Evolutionary conservation across 2,113 vertebrate genomes (phyloP), one percentile per base, ranked within the genome.

Genomic region (Meles meles): DNA sequence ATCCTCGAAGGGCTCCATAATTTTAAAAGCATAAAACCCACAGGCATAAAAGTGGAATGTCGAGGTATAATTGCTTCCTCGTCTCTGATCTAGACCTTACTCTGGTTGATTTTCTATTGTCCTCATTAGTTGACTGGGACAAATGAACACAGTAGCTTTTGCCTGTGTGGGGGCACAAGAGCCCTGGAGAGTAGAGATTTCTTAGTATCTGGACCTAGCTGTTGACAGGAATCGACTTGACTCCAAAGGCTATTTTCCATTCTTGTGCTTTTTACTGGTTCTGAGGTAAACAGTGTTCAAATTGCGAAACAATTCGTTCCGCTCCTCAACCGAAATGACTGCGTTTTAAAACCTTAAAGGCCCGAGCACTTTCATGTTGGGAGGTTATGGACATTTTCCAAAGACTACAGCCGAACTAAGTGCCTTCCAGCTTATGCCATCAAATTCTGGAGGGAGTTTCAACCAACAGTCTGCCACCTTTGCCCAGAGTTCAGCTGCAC

Each of bases 281-380:
- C 69, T 96, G 87, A 89, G 96, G 86, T 86, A 86, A 97, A 94
- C 65, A 94, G 10, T 47, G n/a, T 89, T 86, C 39, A 61, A 69
- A 83, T 7, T 94, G 65, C 90, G 47, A 93, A 95, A 83, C 88
- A 88, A 80, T 15, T 2, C 77, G 39, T 42, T 61, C 34, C 7
- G 59, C 47, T 96, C 77, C 25, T 76, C 94, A 90, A 52, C 1
- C 18, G 90, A 94, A 90, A 82, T 85, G 85, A 82, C 79, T 72
- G 47, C 12, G 93, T 82, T 93, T 90, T 85, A 91, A 88, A 96
- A 90, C 71, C 76, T 83, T 65, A 80, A 90, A 74, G 84, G 81
- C 71, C 84, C 77, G 63, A 71, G 23, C 39, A 81, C 55, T 80
- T 71, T 94, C 80, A 69, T 92, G 81, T 94, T 31, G 15, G 67